These are phyloP conservation scores for Ernsta delagoae DNA, from an alignment of 2,888 invertebrate species.

Conservation along the genomic window DNA sequence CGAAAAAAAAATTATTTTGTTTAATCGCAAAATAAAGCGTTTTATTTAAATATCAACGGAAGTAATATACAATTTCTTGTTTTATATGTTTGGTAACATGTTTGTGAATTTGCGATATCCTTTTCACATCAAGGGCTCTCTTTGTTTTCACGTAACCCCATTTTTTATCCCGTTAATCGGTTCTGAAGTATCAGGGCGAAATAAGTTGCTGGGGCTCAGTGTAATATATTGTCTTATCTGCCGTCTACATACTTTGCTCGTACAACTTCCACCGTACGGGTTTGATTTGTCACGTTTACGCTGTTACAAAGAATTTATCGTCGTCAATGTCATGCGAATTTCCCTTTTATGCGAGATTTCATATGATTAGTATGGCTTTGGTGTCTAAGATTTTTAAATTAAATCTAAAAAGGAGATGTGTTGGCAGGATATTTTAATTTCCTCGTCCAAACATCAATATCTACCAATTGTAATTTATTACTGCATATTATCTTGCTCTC, in stretches of 20 bases:
- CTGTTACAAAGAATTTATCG: slow-evolving; percentile 71
- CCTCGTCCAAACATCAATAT: too few species aligned
- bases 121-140: background rate
- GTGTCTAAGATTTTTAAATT: background rate
- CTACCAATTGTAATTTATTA: too few species aligned
- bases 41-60: too few species aligned
- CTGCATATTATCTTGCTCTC: too few species aligned
- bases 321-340: slow-evolving; percentile 60
- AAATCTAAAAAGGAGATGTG: too few species aligned
- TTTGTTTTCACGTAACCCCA: background rate
- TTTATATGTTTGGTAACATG: background rate
- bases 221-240: slow-evolving; percentile 28
- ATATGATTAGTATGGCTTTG: too few species aligned
- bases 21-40: too few species aligned
- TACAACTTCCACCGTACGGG: slow-evolving; percentile 38
- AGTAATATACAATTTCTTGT: too few species aligned
- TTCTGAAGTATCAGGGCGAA: slow-evolving; percentile 8
- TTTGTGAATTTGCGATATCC: background rate
- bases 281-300: slow-evolving; percentile 65
- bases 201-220: slow-evolving; percentile 10
- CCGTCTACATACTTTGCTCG: slow-evolving; percentile 7
- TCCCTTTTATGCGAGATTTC: slow-evolving; percentile 14
- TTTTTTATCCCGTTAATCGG: slow-evolving; percentile 9
- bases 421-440: too few species aligned
- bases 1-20: too few species aligned